phyloP scores from a whole-genome alignment of 2,797 vertebrate species.

The Brotogeris chrysoptera region DNA sequence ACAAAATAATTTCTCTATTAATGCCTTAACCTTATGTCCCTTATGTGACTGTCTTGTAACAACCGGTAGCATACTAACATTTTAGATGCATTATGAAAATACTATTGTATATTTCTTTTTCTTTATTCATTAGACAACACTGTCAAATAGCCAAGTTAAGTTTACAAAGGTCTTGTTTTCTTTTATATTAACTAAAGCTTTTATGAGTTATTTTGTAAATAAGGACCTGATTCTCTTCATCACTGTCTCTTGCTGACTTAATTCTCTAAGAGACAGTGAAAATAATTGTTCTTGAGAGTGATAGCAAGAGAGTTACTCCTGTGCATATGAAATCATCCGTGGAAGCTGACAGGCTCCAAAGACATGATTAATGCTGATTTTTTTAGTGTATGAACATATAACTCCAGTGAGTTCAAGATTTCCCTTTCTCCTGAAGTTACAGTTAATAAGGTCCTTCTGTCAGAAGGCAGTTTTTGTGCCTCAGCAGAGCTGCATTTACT shows the following conservation, averaged over 20 bases:
- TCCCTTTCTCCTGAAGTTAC: not conserved
- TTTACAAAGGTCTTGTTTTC: not conserved
- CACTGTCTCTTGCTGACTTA: not conserved
- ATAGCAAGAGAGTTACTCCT: not conserved
- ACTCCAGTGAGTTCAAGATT: not conserved
- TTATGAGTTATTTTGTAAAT: not conserved
- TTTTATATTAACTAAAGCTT: not conserved
- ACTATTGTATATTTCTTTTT: not conserved
- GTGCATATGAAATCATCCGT: not conserved
- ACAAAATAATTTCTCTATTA: not conserved
- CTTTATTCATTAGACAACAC: not conserved
- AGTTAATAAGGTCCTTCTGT: not conserved
- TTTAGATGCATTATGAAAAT: not conserved
- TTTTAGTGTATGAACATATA: not conserved
- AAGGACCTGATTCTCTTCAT: not conserved
- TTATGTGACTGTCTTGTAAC: not conserved
- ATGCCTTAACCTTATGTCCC: not conserved
- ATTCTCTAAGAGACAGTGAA: not conserved
- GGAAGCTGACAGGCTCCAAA: not conserved
- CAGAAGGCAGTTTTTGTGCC: not conserved
- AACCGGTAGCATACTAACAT: not conserved
- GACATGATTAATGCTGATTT: not conserved
- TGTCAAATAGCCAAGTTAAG: not conserved
- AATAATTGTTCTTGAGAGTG: not conserved
- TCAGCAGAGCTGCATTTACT: slow-evolving; percentile 9